Evolutionary conservation across 1,140 invertebrate species (phyloP).

Genomic region (Megalopta genalis): DNA sequence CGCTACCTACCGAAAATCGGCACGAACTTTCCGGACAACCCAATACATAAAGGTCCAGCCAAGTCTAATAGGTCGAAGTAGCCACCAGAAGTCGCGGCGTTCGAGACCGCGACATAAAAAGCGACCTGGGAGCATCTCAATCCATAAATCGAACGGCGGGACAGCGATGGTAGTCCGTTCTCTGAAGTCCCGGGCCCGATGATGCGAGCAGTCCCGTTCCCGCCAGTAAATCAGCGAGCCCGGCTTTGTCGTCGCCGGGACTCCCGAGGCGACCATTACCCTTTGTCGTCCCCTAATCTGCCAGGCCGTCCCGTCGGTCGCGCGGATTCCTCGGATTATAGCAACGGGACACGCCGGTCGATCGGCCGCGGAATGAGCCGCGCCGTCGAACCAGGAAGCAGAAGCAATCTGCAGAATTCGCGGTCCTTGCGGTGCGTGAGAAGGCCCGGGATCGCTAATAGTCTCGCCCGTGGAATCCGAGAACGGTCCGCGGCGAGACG

Average conservation of each 20-base stretch:
- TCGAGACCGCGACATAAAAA: too few species aligned
- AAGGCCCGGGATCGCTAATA: constrained; percentile 55
- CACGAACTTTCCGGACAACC: too few species aligned
- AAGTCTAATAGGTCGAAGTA: too few species aligned
- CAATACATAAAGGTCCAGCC: too few species aligned
- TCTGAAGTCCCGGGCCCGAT: constrained; percentile 1
- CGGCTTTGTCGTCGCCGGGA: constrained; percentile 9
- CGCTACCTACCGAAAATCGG: too few species aligned
- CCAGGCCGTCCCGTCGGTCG: constrained; percentile 6
- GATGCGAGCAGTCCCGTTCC: not conserved
- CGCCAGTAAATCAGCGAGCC: constrained; percentile 20
- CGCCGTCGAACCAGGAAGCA: constrained; percentile 57
- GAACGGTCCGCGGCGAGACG: constrained; percentile 24
- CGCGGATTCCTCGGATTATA: constrained; percentile 55
- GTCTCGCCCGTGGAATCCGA: constrained; percentile 53
- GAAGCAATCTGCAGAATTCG: constrained; percentile 63
- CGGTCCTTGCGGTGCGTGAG: constrained; percentile 63
- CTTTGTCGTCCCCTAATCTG: constrained; percentile 46
- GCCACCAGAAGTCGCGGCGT: too few species aligned
- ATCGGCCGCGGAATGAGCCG: constrained; percentile 54
- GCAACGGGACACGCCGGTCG: constrained; percentile 55
- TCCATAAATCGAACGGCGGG: constrained; percentile 3
- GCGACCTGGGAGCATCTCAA: constrained; percentile 10
- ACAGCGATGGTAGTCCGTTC: too few species aligned
- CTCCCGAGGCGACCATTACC: constrained; percentile 29